Conservation (phyloP, 1,140 invertebrate species). For the Calliphora vicina region DNA sequence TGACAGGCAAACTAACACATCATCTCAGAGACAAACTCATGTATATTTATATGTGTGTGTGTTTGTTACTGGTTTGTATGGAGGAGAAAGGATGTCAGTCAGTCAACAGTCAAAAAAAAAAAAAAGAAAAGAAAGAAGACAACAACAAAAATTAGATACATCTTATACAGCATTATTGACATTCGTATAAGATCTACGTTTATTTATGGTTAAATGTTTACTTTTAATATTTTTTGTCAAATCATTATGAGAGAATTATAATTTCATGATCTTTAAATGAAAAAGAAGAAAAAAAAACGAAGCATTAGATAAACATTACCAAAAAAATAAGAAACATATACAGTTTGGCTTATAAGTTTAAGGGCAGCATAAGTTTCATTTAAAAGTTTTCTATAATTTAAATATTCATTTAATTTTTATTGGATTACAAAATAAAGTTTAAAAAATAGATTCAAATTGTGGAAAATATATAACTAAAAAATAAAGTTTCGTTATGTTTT, state of each 20-base stretch:
- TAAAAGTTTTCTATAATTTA: too few species aligned
- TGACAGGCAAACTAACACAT: conserved; percentile 24
- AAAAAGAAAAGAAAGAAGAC: background rate
- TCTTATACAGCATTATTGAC: background rate
- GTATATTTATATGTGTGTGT: background rate
- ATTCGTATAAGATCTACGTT: background rate
- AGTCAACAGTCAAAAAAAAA: background rate
- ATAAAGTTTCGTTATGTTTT: too few species aligned
- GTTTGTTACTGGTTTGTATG: background rate
- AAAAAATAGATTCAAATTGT: too few species aligned
- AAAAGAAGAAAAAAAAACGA: background rate
- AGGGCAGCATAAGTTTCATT: too few species aligned
- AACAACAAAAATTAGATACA: conserved; percentile 25
- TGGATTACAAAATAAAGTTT: too few species aligned
- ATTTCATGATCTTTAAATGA: conserved; percentile 26
- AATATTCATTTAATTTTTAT: too few species aligned
- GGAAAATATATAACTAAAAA: too few species aligned
- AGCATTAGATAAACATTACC: conserved; percentile 4
- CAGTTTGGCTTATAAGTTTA: background rate
- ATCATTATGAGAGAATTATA: conserved; percentile 34
- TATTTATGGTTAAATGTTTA: conserved; percentile 22
- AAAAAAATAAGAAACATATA: background rate
- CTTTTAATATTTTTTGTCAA: conserved; percentile 27
- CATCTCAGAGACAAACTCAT: background rate
- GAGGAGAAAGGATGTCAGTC: conserved; percentile 21